Evolutionary conservation across 2,113 vertebrate genomes (phyloP), one percentile per base, ranked within the genome.

Genomic region (Chlorodrepanis virens): DNA sequence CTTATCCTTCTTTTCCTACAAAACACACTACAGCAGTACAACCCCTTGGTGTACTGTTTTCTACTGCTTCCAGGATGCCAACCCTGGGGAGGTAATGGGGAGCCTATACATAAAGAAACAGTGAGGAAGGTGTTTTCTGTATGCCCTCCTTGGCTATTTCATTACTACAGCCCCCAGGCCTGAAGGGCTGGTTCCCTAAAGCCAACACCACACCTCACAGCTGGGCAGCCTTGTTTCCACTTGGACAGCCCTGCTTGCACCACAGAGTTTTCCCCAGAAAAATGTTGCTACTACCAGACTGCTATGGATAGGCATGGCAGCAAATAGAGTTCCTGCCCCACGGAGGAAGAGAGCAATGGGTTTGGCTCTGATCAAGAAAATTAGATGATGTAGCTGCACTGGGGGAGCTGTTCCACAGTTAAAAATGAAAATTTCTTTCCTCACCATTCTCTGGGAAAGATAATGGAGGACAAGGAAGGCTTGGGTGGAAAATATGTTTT

Each of bases 21-120:
- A 90, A 70, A 84, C 19, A 17, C 27, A n/a, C 14, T 42, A 33
- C 23, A 74, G 50, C 59, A 85, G 37, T 65, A 74, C 13, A 72
- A 49, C 7, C 19, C 33, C 16, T 28, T 27, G 10, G 27, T 82
- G 37, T 16, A 42, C 28, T 35, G 49, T 67, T 13, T 67, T 29
- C 33, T 90, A 29, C 67, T 89, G 28, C 22, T 90, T 64, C 63
- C 31, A 72, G 49, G 44, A 71, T 44, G 28, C 37, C 70, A 83
- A 7, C 28, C 12, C 15, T 29, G 50, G 6, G n/a, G 29, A 90
- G 45, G 25, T 4, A 53, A 21, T 0, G 0, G 8, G 10, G 22
- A 6, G 37, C 68, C 56, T 53, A 33, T 9, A 35, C 8, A 61
- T 54, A 44, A 88, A 23, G n/a, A 68, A 71, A 20, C 23, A 39